Evolutionary conservation across 2,797 vertebrate genomes (phyloP).

Genomic region (Spondyliosoma cantharus): DNA sequence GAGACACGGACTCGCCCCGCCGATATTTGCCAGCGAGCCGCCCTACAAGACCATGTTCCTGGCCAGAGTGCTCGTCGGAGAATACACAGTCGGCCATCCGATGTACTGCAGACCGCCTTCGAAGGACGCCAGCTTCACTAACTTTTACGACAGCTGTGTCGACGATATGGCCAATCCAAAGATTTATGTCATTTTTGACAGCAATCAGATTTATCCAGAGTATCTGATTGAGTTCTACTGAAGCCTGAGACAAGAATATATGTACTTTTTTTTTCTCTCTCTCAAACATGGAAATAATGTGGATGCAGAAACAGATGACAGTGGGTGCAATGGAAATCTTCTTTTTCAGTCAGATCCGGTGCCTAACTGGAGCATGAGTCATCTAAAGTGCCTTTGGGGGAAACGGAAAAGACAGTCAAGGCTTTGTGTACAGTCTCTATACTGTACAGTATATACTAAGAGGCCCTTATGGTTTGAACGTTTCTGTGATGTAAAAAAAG

Average conservation of each 20-base stretch:
- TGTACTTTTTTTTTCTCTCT: slow-evolving; percentile 6
- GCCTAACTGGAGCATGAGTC: slow-evolving; percentile 51
- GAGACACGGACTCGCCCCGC: slow-evolving; percentile 89
- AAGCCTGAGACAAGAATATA: slow-evolving; percentile 49
- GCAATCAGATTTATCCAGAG: slow-evolving; percentile 98
- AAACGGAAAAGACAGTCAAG: slow-evolving; percentile 46
- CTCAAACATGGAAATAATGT: slow-evolving; percentile 31
- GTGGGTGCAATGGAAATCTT: not conserved
- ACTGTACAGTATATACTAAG: slow-evolving; percentile 26
- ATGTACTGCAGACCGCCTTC: slow-evolving; percentile 94
- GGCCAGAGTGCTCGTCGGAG: slow-evolving; percentile 93
- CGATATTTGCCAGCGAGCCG: slow-evolving; percentile 87
- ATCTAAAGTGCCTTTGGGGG: slow-evolving; percentile 79
- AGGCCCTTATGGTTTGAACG: slow-evolving; percentile 17
- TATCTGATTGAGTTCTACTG: slow-evolving; percentile 96
- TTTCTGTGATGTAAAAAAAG: slow-evolving; percentile 8
- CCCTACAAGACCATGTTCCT: slow-evolving; percentile 95
- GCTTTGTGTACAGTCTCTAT: slow-evolving; percentile 55
- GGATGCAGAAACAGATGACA: slow-evolving; percentile 6
- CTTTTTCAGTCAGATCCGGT: slow-evolving; percentile 33
- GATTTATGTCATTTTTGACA: slow-evolving; percentile 98
- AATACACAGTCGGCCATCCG: slow-evolving; percentile 91
- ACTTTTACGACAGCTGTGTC: slow-evolving; percentile 97
- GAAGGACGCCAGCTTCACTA: slow-evolving; percentile 94
- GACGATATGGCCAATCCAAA: slow-evolving; percentile 94